Base-by-base conservation (phyloP, 2,797 vertebrate species). In the Chaunax sp. region DNA sequence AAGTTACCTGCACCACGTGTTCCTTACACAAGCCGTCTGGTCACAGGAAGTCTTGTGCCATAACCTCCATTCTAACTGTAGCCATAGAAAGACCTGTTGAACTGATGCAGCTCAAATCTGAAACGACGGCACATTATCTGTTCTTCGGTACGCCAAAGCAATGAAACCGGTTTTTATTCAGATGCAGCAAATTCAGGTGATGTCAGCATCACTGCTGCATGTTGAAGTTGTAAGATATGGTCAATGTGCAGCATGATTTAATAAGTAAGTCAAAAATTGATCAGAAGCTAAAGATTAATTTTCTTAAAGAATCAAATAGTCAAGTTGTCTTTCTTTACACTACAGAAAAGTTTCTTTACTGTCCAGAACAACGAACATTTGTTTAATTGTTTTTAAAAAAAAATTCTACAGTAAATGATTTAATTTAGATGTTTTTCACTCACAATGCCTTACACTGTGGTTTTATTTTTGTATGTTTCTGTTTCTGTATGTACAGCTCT, bases 381-480 rank as follows among this genome's bases (percentile, higher is more conserved):
- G n/a, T n/a, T n/a, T n/a, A n/a, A n/a, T n/a, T n/a, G n/a, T n/a
- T n/a, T n/a, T n/a, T n/a, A n/a, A n/a, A n/a, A n/a, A n/a, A n/a
- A n/a, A n/a, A n/a, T n/a, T n/a, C n/a, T n/a, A n/a, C n/a, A n/a
- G n/a, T n/a, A n/a, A n/a, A n/a, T n/a, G n/a, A n/a, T n/a, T n/a
- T n/a, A n/a, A n/a, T n/a, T n/a, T n/a, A n/a, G n/a, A n/a, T n/a
- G n/a, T n/a, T 45, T 62, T 45, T 35, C 19, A 26, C 23, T 46
- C 55, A 63, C 14, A 0, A 53, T 50, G 81, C 79, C 83, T 88
- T 86, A 71, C 22, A 50, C 43, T 22, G 15, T 52, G 40, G 10
- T 16, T 61, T 68, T 18, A 7, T 54, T 59, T 50, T 41, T n/a
- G n/a, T 59, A 22, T 45, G 22, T 47, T 25, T 22, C 1, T 53